Base-by-base conservation (phyloP, 2,888 invertebrate species). In the Ptilodon capucinus region DNA sequence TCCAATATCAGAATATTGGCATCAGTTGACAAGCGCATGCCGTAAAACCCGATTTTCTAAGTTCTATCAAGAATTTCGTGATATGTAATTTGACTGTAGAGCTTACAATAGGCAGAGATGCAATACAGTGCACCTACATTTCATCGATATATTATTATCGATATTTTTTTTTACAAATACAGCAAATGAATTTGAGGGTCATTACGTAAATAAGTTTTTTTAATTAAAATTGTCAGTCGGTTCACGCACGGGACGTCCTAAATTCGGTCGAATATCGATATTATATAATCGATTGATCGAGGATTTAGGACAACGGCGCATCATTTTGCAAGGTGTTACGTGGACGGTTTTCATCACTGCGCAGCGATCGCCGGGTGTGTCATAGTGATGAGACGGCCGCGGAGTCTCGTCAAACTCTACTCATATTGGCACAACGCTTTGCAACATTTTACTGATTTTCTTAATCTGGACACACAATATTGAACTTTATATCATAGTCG, bases 301-400 rank as follows among this genome's bases (percentile, higher is more conserved):
- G 25, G 56, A 67, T 64, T 64, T 57, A 51, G 64, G 64, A 49
- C 60, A 44, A 48, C 49, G 48, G 19, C 35, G 48, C 54, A 57
- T 57, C 50, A 46, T 67, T 67, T 67, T 60, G 68, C 54, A 66
- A 66, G 35, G 14, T 48, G 45, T 67, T 66, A 60, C 66, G 64
- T 57, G 51, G 55, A 42, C 36, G 21, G 40, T 54, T 64, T 61
- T 62, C 59, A 48, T 18, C 43, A 34, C 17, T 19, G 34, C 35
- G 45, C 21, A 39, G 18, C n/a, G 13, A 11, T 17, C 19, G 18
- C 16, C 14, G 21, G 25, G 16, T 25, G 16, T 25, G 23, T 25
- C 40, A 25, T 25, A 14, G 16, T 9, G 23, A 14, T 23, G 16
- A 18, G 18, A 38, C 38, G 18, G 19, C 17, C 16, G 38, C n/a